Base-by-base conservation (phyloP, 2,888 invertebrate species). In the Neoaliturus tenellus region DNA sequence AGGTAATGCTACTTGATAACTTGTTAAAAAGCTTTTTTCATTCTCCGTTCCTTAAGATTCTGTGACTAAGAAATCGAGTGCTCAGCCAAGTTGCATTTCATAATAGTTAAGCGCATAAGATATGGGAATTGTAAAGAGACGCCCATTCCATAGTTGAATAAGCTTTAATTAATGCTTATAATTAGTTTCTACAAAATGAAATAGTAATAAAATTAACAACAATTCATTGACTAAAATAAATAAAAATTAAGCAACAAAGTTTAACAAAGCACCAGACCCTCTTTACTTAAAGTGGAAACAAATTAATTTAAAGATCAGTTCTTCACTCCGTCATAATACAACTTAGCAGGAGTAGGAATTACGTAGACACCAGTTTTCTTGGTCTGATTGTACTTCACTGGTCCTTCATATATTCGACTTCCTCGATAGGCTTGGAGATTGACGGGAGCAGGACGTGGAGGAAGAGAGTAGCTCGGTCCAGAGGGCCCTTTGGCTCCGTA, bases 311-410 rank as follows among this genome's bases (percentile, higher is more conserved):
- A 5, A 62, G 3, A 31, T 31, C 31, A 62, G 62, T 28, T 62
- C 31, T 62, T 62, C 2, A 62, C 62, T 62, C 62, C 62, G 17
- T 62, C 62, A 20, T 28, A 62, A 28, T 62, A 62, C 14, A 62
- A 62, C 20, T 62, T 62, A 2, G 62, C 17, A 14, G 62, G 62
- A 8, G 62, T 62, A 17, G 62, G 62, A 62, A 62, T 62, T 4
- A 62, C 62, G 14, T 62, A 62, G 17, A 62, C 62, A 17, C 62
- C 62, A 4, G 62, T 62, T 62, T 62, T 62, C 62, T 62, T 62
- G 12, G 62, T 62, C 31, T 62, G 62, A n/a, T 62, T 62, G 62
- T 62, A 31, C 28, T 20, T 62, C 62, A 62, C 28, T 28, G 62
- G 28, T 12, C 28, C 28, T 17, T 62, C 62, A 17, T 62, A 62